Conservation (phyloP, 2,113 vertebrate genomes). For the Daubentonia madagascariensis region DNA sequence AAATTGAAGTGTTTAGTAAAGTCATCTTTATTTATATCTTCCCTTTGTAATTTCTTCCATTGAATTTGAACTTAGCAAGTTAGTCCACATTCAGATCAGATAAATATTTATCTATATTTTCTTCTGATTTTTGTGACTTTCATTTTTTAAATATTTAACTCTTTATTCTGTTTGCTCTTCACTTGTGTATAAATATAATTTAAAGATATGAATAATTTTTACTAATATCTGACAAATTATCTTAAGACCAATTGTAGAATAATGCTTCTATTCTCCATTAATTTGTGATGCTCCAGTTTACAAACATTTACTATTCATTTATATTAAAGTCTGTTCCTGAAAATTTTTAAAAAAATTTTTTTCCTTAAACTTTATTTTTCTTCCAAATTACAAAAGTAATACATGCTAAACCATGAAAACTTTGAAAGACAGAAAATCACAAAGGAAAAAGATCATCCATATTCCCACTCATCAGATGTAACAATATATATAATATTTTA, state of each 20-base stretch:
- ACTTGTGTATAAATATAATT: not conserved
- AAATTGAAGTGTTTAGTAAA: not conserved
- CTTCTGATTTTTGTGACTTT: not conserved
- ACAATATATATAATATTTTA: not conserved
- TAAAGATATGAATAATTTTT: not conserved
- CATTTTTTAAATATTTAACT: not conserved
- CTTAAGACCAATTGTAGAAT: not conserved
- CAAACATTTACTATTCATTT: not conserved
- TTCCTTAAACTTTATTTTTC: slow-evolving; percentile 24
- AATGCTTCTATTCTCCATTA: not conserved
- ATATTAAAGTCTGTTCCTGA: not conserved
- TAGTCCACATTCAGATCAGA: not conserved
- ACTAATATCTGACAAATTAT: not conserved
- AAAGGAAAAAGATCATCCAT: not conserved
- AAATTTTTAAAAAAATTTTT: not conserved
- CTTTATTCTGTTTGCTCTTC: not conserved
- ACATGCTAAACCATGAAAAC: not conserved
- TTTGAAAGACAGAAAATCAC: not conserved
- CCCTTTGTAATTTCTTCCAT: not conserved
- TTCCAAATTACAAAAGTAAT: slow-evolving; percentile 21
- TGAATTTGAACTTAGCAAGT: not conserved
- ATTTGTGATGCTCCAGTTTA: not conserved
- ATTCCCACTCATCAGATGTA: not conserved
- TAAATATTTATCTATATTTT: not conserved
- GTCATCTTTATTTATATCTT: not conserved